Evolutionary conservation across 2,888 invertebrate genomes (phyloP), one percentile per base, ranked within the genome.

Genomic region (Auanema sp.): DNA sequence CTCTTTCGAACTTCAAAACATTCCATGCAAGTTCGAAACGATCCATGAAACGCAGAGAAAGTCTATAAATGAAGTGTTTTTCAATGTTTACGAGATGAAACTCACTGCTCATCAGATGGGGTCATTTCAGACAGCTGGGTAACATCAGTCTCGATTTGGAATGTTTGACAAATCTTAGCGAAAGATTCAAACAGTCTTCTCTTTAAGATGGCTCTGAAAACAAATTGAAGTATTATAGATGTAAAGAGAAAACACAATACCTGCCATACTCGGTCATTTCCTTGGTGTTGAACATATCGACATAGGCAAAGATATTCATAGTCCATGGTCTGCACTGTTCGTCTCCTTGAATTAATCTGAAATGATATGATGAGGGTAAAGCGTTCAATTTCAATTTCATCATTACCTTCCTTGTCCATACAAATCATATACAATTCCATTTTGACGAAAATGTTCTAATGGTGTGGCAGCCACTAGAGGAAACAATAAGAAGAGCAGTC

Each of bases 381-480:
- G 18, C n/a, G 12, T 50, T 50, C 16, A 14, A 14, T 50, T 50
- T 16, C 50, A 50, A 14, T 50, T 50, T 50, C 16, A n/a, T 43
- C 11, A 12, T 43, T 63, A 61, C 58, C 70, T 59, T 24, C 73
- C 73, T 44, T 71, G 68, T 41, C 71, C 73, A 52, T 68, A 69
- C 3, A 65, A 68, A 50, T 73, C 73, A 54, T 65, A 71, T 23
- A 70, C 69, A 58, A 73, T 67, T 40, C 73, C 73, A 55, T 71
- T 65, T 18, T 62, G 44, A 18, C 61, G 66, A 59, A 73, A 71
- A 8, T 55, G 16, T n/a, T 73, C 73, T 42, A 73, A 64, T 12
- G 71, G 53, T 5, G 71, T 65, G 21, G 56, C 53, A 1, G 57
- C 16, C n/a, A n/a, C 18, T 21, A 16, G 23, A 23, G 21, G n/a